Evolutionary conservation across 2,888 invertebrate genomes (phyloP).

Genomic region (Micropterix aruncella): DNA sequence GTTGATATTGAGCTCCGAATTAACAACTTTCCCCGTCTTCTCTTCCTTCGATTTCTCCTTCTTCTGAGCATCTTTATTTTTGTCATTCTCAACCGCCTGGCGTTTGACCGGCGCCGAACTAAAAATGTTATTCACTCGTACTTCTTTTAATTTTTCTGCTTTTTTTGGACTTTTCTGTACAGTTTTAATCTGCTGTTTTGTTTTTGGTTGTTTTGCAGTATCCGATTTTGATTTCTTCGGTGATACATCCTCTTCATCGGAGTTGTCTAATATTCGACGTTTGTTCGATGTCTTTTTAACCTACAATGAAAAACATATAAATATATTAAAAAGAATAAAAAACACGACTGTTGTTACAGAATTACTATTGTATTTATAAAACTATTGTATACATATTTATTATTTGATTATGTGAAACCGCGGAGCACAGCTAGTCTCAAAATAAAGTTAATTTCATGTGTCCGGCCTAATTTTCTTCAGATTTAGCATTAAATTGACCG

Average conservation of each 20-base stretch:
- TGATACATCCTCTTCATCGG: slow-evolving; percentile 25
- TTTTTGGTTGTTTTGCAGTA: slow-evolving; percentile 10
- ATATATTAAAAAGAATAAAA: too few relatives aligned
- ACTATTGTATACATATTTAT: too few relatives aligned
- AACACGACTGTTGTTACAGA: too few relatives aligned
- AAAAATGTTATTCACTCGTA: slow-evolving; percentile 43
- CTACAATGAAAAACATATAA: slow-evolving; percentile 8
- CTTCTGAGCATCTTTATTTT: slow-evolving; percentile 27
- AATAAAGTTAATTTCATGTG: too few relatives aligned
- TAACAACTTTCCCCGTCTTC: slow-evolving; percentile 6
- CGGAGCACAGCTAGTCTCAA: too few relatives aligned
- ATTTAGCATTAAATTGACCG: too few relatives aligned
- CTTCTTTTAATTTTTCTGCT: slow-evolving; percentile 21
- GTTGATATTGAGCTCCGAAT: slow-evolving; percentile 6
- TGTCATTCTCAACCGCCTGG: too few relatives aligned
- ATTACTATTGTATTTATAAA: too few relatives aligned
- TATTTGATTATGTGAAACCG: too few relatives aligned
- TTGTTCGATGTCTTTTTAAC: slow-evolving; percentile 25
- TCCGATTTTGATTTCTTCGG: slow-evolving; percentile 16
- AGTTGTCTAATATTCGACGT: slow-evolving; percentile 21
- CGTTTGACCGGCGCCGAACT: slow-evolving; percentile 45
- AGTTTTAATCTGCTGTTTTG: slow-evolving; percentile 15
- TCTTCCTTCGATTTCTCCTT: slow-evolving; percentile 15
- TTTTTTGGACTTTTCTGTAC: slow-evolving; percentile 17
- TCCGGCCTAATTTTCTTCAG: too few relatives aligned